phyloP scores from a whole-genome alignment of 2,888 invertebrate genomes.

The Eilema caniola region DNA sequence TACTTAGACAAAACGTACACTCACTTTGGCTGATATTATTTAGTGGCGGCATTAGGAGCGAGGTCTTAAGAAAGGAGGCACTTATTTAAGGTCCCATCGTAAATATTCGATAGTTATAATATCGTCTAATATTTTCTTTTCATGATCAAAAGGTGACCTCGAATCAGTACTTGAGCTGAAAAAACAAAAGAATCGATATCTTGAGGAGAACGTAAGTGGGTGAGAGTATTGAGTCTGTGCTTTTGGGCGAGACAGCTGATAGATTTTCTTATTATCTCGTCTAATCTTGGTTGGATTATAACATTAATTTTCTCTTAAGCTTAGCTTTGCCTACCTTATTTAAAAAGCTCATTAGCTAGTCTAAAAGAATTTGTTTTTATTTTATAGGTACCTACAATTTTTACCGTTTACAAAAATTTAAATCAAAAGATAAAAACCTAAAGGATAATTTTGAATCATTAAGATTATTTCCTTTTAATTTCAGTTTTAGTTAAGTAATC shows the following conservation, averaged over 20 bases:
- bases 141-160: constrained; percentile 4
- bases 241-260: neutral
- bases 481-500: no score
- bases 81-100: neutral
- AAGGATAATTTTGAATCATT: no score
- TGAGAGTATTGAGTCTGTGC: neutral
- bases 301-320: neutral
- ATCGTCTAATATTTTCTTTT: neutral
- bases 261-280: neutral
- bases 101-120: neutral
- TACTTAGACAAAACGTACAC: no score
- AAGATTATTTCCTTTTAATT: no score
- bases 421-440: no score
- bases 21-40: no score
- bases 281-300: neutral
- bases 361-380: no score
- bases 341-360: neutral
- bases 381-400: no score
- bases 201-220: neutral
- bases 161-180: neutral
- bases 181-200: constrained; percentile 1
- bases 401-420: no score
- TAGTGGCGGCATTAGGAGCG: no score
- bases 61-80: no score
- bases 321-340: neutral